Conservation (phyloP, 2,888 invertebrate genomes). For the Bugulina stolonifera region DNA sequence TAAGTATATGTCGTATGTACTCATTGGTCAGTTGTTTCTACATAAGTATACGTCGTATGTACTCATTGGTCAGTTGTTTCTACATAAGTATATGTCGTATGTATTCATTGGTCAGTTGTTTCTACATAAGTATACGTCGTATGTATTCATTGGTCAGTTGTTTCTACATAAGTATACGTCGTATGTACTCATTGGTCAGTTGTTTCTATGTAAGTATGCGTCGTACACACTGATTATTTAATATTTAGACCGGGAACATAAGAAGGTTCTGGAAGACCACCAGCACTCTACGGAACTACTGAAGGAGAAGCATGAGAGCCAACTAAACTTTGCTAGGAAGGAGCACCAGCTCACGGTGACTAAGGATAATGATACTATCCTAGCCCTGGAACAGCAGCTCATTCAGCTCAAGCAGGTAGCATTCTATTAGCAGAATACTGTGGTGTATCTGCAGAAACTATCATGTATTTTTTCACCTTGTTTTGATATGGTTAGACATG, state of each 20-base stretch:
- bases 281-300: slow-evolving; percentile 41
- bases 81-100: too few relatives aligned
- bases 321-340: slow-evolving; percentile 44
- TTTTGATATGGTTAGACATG: background rate
- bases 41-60: too few relatives aligned
- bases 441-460: background rate
- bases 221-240: too few relatives aligned
- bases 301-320: slow-evolving; percentile 45
- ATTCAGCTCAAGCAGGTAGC: slow-evolving; percentile 38
- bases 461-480: background rate
- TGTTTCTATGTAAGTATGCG: too few relatives aligned
- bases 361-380: slow-evolving; percentile 44
- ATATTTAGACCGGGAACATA: slow-evolving; percentile 37
- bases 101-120: too few relatives aligned
- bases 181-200: too few relatives aligned
- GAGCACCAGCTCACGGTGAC: slow-evolving; percentile 42
- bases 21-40: too few relatives aligned
- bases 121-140: too few relatives aligned
- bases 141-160: too few relatives aligned
- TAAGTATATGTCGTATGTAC: too few relatives aligned
- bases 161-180: too few relatives aligned
- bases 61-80: too few relatives aligned
- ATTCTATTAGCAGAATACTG: background rate
- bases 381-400: slow-evolving; percentile 43
- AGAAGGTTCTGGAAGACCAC: slow-evolving; percentile 36